These are phyloP conservation scores for Acholoe squamosa DNA, from an alignment of 2,888 invertebrate genomes.

Conservation along the genomic window DNA sequence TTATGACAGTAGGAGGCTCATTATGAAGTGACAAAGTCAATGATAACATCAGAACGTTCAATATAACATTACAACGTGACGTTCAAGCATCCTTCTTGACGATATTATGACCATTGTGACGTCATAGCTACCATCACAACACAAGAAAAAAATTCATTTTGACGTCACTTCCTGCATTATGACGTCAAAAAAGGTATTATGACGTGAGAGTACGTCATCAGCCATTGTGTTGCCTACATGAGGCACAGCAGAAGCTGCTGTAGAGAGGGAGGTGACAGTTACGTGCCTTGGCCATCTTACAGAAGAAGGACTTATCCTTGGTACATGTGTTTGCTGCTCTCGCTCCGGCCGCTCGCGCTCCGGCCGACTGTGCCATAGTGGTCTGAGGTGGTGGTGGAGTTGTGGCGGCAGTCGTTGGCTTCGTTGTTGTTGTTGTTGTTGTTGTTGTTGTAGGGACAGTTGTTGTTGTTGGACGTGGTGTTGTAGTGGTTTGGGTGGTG, in stretches of 20 bases:
- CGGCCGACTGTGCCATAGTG: neutral
- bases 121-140: neutral
- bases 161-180: neutral
- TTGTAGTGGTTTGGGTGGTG: neutral
- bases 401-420: neutral
- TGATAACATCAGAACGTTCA: neutral
- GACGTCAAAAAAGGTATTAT: neutral
- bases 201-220: slow-evolving; percentile 9
- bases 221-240: neutral
- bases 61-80: neutral
- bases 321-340: neutral
- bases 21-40: neutral
- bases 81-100: too few species aligned
- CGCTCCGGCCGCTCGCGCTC: neutral
- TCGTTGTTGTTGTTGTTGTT: neutral
- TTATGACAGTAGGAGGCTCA: neutral
- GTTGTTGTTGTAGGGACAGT: neutral
- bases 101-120: neutral
- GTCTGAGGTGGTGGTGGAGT: neutral
- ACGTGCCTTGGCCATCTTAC: slow-evolving; percentile 55
- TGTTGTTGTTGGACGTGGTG: neutral
- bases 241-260: slow-evolving; percentile 60
- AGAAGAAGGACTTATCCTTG: slow-evolving; percentile 61
- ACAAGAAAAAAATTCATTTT: neutral
- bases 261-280: slow-evolving; percentile 60